A percentile compares a stretch with the other conserved stretches of the same genome.
Evolutionary conservation across 2,888 invertebrate genomes (phyloP).

Genomic region (Eucriotettix oculatus): DNA sequence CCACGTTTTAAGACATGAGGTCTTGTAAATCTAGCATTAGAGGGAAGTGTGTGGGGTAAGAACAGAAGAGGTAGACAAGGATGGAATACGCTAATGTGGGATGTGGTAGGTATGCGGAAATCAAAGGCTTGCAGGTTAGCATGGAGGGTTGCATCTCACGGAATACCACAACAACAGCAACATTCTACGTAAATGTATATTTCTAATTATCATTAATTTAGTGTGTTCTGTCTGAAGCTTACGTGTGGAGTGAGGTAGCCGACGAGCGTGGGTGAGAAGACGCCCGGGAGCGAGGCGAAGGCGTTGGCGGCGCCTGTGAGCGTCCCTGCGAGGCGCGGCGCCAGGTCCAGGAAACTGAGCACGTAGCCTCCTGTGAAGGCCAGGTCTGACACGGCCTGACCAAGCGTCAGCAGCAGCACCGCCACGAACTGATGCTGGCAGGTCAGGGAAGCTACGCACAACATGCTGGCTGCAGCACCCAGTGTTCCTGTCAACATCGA

Average conservation of each 20-base stretch:
- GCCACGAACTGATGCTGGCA: slow-evolving; percentile 22
- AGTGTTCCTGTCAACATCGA: slow-evolving; percentile 15
- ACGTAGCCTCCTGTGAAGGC: slow-evolving; percentile 29
- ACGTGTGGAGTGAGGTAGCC: slow-evolving; percentile 23
- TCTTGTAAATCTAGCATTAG: too few relatives aligned
- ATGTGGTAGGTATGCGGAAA: too few relatives aligned
- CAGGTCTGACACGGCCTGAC: slow-evolving; percentile 24
- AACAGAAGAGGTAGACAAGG: too few relatives aligned
- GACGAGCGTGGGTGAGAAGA: slow-evolving; percentile 24
- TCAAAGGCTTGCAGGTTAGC: too few relatives aligned
- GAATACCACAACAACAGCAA: too few relatives aligned
- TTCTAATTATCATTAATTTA: too few relatives aligned
- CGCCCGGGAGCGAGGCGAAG: slow-evolving; percentile 26
- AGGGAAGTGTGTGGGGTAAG: too few relatives aligned
- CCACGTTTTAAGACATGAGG: too few relatives aligned
- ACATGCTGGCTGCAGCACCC: slow-evolving; percentile 18
- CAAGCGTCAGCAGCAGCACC: slow-evolving; percentile 21
- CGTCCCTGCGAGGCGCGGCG: slow-evolving; percentile 28
- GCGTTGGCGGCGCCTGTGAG: slow-evolving; percentile 30
- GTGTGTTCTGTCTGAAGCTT: slow-evolving; percentile 9
- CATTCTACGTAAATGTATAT: too few relatives aligned
- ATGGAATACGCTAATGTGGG: too few relatives aligned
- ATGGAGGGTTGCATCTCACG: too few relatives aligned
- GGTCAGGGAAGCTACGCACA: slow-evolving; percentile 21
- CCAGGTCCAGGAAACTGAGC: slow-evolving; percentile 28